Evolutionary conservation across 1,140 invertebrate species (phyloP).

Genomic region (Bombus huntii): DNA sequence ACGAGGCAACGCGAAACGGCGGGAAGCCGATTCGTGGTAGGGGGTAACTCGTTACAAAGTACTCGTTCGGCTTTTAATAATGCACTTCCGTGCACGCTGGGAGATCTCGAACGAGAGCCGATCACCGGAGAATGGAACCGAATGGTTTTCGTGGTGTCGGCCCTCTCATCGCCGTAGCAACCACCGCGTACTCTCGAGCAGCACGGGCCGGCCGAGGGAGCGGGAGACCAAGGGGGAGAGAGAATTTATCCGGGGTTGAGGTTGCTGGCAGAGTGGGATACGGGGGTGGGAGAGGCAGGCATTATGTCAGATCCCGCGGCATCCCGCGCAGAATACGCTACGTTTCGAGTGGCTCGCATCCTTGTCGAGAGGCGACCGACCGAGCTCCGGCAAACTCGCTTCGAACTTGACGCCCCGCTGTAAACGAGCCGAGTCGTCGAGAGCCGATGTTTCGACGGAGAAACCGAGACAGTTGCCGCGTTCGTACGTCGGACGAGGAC

Average conservation of each 20-base stretch:
- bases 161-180: slow-evolving; percentile 76
- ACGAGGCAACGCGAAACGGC: not conserved
- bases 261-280: not conserved
- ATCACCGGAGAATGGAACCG: slow-evolving; percentile 64
- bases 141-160: slow-evolving; percentile 65
- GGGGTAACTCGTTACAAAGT: slow-evolving; percentile 66
- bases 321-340: slow-evolving; percentile 49
- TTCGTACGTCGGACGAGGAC: slow-evolving; percentile 14
- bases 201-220: too few species aligned
- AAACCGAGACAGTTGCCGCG: slow-evolving; percentile 17
- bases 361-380: slow-evolving; percentile 70
- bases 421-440: slow-evolving; percentile 54
- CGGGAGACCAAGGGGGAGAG: not conserved
- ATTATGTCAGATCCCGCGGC: slow-evolving; percentile 66
- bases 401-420: slow-evolving; percentile 58
- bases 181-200: slow-evolving; percentile 47
- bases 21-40: slow-evolving; percentile 16
- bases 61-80: slow-evolving; percentile 75
- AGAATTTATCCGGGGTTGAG: slow-evolving; percentile 46
- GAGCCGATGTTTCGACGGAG: slow-evolving; percentile 28
- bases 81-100: slow-evolving; percentile 69
- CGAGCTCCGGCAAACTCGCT: slow-evolving; percentile 68
- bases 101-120: slow-evolving; percentile 60
- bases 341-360: slow-evolving; percentile 73
- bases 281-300: slow-evolving; percentile 30